These are phyloP conservation scores for Cactoblastis cactorum DNA, from an alignment of 2,888 invertebrate genomes.

Conservation along the genomic window DNA sequence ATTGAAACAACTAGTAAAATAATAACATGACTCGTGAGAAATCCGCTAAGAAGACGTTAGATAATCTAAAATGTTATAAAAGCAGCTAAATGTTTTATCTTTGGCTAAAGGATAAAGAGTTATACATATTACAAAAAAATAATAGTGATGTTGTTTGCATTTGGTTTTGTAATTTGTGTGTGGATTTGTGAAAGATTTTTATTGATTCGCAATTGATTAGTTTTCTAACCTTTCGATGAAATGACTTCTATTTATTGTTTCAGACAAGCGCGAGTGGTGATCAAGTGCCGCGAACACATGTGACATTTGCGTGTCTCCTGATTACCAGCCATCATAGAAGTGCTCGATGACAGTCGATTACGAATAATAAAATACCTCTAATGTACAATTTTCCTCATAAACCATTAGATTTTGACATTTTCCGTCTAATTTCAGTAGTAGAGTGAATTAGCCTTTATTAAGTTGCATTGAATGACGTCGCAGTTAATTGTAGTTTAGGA, in stretches of 20 bases:
- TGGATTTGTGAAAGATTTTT: no score
- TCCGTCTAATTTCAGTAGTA: background rate
- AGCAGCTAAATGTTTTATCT: no score
- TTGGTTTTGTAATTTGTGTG: no score
- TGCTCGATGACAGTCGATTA: slow-evolving; percentile 44
- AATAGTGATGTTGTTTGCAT: no score
- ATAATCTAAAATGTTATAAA: no score
- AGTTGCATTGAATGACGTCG: slow-evolving; percentile 20
- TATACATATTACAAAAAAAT: no score
- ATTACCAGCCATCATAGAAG: slow-evolving; percentile 31
- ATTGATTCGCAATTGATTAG: background rate
- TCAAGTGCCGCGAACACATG: slow-evolving; percentile 24
- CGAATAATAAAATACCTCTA: slow-evolving; percentile 24
- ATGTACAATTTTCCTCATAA: slow-evolving; percentile 4
- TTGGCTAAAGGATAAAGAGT: no score
- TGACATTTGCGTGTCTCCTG: slow-evolving; percentile 55
- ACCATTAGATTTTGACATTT: slow-evolving; percentile 6
- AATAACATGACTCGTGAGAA: no score
- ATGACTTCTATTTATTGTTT: slow-evolving; percentile 21
- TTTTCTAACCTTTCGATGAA: background rate
- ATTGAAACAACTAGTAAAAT: no score
- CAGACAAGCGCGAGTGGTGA: slow-evolving; percentile 20
- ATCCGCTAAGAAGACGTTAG: no score
- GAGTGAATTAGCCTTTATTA: slow-evolving; percentile 18
- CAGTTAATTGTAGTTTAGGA: slow-evolving; percentile 17